These are phyloP conservation scores for Meda fulgida DNA, from an alignment of 2,797 vertebrate genomes.

Conservation along the genomic window DNA sequence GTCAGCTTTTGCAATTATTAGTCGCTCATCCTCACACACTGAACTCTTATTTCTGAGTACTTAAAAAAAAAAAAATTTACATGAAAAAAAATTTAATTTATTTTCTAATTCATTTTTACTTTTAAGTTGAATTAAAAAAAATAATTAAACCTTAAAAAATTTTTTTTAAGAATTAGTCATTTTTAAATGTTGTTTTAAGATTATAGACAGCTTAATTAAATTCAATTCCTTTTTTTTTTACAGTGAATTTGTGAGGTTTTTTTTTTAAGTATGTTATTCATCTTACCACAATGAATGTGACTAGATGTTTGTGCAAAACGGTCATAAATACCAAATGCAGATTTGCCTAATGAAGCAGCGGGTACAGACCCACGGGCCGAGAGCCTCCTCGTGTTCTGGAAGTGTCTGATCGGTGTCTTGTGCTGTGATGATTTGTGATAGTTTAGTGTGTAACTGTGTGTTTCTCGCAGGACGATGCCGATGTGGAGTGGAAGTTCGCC, in stretches of 20 bases:
- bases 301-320: not conserved
- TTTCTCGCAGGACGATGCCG: conserved; percentile 82
- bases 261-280: not conserved
- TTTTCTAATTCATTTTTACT: too few relatives aligned
- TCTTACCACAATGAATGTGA: not conserved
- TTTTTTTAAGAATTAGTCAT: too few relatives aligned
- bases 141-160: too few relatives aligned
- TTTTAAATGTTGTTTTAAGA: too few relatives aligned
- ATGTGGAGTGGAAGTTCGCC: conserved; percentile 91
- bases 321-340: not conserved
- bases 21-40: not conserved
- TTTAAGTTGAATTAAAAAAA: too few relatives aligned
- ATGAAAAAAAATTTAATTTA: not conserved
- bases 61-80: not conserved
- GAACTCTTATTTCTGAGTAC: not conserved
- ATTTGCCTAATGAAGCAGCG: too few relatives aligned
- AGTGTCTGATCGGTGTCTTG: not conserved
- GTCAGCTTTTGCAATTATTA: not conserved
- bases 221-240: not conserved
- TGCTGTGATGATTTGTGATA: not conserved
- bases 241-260: not conserved
- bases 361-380: not conserved
- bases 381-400: not conserved
- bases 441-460: not conserved
- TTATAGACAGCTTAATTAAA: too few relatives aligned